Base-by-base conservation (phyloP, 2,113 vertebrate genomes). In the Periophthalmus modestus region DNA sequence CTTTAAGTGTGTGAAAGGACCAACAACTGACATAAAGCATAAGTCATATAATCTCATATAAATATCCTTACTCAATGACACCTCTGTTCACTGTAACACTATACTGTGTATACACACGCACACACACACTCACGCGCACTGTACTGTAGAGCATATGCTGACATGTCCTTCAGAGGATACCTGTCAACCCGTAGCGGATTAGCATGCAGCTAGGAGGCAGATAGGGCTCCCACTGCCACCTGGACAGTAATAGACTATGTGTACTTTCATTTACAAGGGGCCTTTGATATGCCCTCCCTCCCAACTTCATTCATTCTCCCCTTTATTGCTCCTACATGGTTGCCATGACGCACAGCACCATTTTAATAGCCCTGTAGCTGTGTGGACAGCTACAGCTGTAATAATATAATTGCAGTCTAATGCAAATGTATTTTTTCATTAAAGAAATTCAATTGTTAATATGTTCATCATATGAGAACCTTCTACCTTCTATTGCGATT, bases 131-230 rank as follows among this genome's bases (percentile, higher is more conserved):
- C 18, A 39, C 19, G 48, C 19, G 62, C 23, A 16, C 57, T 28
- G 23, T 59, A 59, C 57, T 1, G 47, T 14, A 48, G 13, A 55
- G 19, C 52, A 61, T 47, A 36, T n/a, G 21, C 24, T 15, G 15
- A 50, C 61, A 58, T 72, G 75, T 87, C 82, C 84, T 87, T 89
- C 74, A 77, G 85, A 88, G 83, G 77, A 74, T 82, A 87, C 83
- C 83, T 83, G 83, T 88, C 85, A 84, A 19, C 73, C 39, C 68
- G 50, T 43, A 74, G 67, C 77, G 74, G 76, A 86, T 88, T 88
- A 83, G 78, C 82, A 82, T 86, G 74, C 72, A 75, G 76, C 76
- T 70, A 13, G 57, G 77, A 82, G 72, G 75, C 83, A 71, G 77
- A 77, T 71, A 13, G 72, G 36, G 14, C 71, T 71, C 75, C 69